Base-by-base conservation (phyloP, 53 echinoderm and acorn worm genomes). In the Paracentrotus lividus region DNA sequence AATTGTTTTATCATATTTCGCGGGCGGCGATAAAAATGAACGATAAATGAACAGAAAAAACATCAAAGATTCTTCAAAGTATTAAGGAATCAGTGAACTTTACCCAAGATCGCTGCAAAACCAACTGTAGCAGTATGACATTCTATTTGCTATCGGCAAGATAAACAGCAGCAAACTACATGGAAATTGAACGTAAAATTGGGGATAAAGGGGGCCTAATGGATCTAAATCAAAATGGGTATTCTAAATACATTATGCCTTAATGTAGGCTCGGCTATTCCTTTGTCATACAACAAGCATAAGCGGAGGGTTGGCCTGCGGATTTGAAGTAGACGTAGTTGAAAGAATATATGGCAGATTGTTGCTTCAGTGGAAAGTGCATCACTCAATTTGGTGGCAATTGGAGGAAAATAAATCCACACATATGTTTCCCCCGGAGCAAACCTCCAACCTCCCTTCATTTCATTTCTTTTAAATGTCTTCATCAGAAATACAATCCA, bases 141-240 rank as follows among this genome's bases (percentile, higher is more conserved):
- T 64, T 29, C 27, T 64, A 31, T 31, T 64, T 64, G 5, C 27
- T 29, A 64, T 64, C 64, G 64, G 64, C 64, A 72, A 16, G 20
- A 40, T 36, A 40, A 72, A 40, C 40, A 72, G 40, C 16, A 10
- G 36, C 16, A 36, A 64, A 72, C 72, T 1, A 18, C 32, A 72
- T 4, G 18, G 4, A 72, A 38, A 36, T 72, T 40, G 38, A 72
- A 72, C 72, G 72, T 72, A 40, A 26, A 40, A 72, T 72, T 40
- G 72, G 32, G 72, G 72, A 72, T 72, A 72, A 72, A 72, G 72
- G 72, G 21, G 34, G 40, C 40, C 40, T 72, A 72, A 72, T 72
- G 72, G 72, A 40, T 16, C 72, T 72, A 72, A 72, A 72, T 72
- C 38, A 72, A 72, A 40, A 72, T 72, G 72, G 72, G 72, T 72